Base-by-base conservation (phyloP, 1,140 invertebrate genomes). In the Caerostris darwini region DNA sequence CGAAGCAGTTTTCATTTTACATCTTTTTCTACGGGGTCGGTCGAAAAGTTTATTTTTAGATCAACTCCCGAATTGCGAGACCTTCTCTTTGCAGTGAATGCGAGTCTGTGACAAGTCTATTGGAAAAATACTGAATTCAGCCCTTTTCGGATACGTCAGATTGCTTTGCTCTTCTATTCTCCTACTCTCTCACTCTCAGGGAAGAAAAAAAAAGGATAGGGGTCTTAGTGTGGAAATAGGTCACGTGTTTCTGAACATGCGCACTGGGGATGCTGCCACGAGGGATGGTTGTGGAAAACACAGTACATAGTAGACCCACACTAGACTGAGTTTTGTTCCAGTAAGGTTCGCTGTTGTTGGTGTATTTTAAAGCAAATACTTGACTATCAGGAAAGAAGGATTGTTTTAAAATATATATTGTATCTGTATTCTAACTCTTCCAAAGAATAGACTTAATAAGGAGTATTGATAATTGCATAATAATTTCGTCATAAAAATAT, bases 71-170 rank as follows among this genome's bases (percentile, higher is more conserved):
- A 56, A 53, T 64, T n/a, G 53, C 77, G 64, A 67, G 59, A 54
- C 57, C 71, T 90, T 90, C 77, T 54, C 50, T n/a, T 57, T n/a
- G 53, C 8, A 19, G 64, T 12, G 64, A 90, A 71, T 71, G 67
- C 53, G 88, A 85, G 69, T 77, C 64, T n/a, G 88, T 90, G 88
- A 77, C 88, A 90, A 90, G 88, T 90, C 88, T 90, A 90, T 90
- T 77, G 88, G 88, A 90, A 90, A 90, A 90, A 90, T 71, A 71
- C 88, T 53, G 64, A 90, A 77, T 56, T 90, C 88, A 57, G 64
- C 88, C 56, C 88, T 90, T 90, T 90, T 90, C 50, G 53, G 19
- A 64, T 53, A 59, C 58, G 71, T 77, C 71, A 85, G 83, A 85
- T 85, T 85, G 71, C 57, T 34, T 85, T 34, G 0, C 34, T 71